phyloP scores from a whole-genome alignment of 2,797 vertebrate genomes.

The Pseudopleuronectes americanus region DNA sequence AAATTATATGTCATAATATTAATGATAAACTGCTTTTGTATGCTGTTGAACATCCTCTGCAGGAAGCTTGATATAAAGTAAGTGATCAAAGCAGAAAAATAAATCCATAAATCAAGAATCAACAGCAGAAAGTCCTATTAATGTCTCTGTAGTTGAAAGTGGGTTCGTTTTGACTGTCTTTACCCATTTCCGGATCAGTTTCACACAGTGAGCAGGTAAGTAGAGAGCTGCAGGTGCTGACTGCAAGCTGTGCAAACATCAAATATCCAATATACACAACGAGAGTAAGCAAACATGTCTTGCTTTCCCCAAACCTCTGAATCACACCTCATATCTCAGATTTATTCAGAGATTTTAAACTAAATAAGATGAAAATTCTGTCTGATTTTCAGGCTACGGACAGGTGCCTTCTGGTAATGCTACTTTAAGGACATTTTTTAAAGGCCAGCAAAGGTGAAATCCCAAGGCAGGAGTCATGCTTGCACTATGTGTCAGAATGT shows the following conservation, averaged over 20 bases:
- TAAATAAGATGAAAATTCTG: background rate
- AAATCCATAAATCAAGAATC: too few species aligned
- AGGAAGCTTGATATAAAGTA: background rate
- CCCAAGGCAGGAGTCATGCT: slow-evolving; percentile 31
- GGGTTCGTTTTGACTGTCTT: background rate
- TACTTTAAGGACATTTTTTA: background rate
- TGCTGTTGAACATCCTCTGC: background rate
- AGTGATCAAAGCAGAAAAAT: background rate
- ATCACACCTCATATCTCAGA: background rate
- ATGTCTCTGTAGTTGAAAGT: background rate
- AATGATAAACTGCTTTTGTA: background rate
- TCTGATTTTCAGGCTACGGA: slow-evolving; percentile 1
- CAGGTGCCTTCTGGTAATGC: background rate
- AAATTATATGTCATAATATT: background rate
- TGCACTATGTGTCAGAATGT: slow-evolving; percentile 30
- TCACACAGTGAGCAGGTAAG: background rate
- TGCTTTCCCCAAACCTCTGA: background rate
- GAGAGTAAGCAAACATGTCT: background rate
- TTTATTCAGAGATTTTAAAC: slow-evolving; percentile 3
- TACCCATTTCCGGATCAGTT: background rate
- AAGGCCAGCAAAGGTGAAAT: slow-evolving; percentile 26
- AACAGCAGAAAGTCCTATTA: too few species aligned
- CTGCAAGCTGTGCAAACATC: background rate
- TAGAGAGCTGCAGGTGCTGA: background rate
- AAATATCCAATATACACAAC: background rate